Base-by-base conservation (phyloP, 1,140 invertebrate genomes). In the Magallana angulata region DNA sequence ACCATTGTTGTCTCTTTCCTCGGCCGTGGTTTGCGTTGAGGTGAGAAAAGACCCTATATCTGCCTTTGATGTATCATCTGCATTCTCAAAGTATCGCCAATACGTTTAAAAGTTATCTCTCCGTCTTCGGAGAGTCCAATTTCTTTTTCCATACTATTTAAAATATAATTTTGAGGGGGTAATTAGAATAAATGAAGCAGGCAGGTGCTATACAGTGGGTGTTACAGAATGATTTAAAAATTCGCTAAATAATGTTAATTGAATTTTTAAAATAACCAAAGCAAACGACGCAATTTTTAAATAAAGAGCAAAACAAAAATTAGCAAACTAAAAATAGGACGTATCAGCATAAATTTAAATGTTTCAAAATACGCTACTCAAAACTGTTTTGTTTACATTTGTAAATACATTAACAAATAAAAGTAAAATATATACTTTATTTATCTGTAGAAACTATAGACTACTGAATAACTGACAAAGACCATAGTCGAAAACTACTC, bases 121-220 rank as follows among this genome's bases (percentile, higher is more conserved):
- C 24, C 18, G 36, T 9, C 5, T 18, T 11, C 12, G 24, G 68
- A 36, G 68, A 36, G 68, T 76, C 68, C 8, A 76, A 76, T 76
- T 76, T 76, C 68, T 36, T 11, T 30, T 30, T 8, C 3, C 60
- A 14, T 76, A 24, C 24, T 24, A 30, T 76, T 76, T 76, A 76
- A 48, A 76, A 76, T 36, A 12, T 30, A 12, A 48, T 76, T 76
- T 76, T 76, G 30, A 76, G 24, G 24, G 30, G 12, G 24, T 30
- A 76, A 76, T 76, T 76, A 76, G 36, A 24, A 24, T 76, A 12
- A 76, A 76, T 76, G 68, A 76, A 68, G 64, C 8, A 76, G 68
- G 24, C 68, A 76, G 68, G 68, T 76, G 68, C 7, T 4, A 4
- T 18, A 7, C 24, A 9, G n/a, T 76, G 24, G 24, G 24, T 30